Base-by-base conservation (phyloP, 2,113 vertebrate genomes). In the Dermatemys mawii region DNA sequence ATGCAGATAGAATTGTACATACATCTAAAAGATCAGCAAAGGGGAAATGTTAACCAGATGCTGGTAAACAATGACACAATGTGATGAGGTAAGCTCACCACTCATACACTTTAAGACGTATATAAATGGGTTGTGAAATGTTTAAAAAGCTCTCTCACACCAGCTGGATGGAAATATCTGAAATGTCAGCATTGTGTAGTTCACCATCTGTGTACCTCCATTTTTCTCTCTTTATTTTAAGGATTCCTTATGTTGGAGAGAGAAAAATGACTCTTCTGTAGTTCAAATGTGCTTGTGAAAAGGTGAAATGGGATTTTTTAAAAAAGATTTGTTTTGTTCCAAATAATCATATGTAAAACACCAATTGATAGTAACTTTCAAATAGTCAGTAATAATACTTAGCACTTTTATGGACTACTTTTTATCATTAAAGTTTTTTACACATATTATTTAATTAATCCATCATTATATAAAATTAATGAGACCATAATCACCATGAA, bases 181-280 rank as follows among this genome's bases (percentile, higher is more conserved):
- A 97, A 97, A 95, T 97, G 93, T 93, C 96, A 97, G 60, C 0
- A 1, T 78, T 88, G 70, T 79, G 91, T 90, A 92, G 80, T 50
- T 87, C 84, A 84, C 95, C 95, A 97, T 96, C 96, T 97, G 96
- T 84, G 93, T 90, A 93, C 44, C 82, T 75, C 87, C n/a, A 70
- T 51, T 81, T 44, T 35, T 51, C n/a, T 55, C 60, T 83, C 57
- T 93, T 95, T 96, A 95, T 97, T 97, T 97, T 97, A 93, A 96
- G 94, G 46, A 86, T 94, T 88, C 88, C 96, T 94, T 93, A 93
- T 94, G 90, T 91, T 97, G 89, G 91, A 51, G 88, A 83, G 93
- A 90, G 78, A 96, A 94, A 96, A 97, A 96, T 50, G 32, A 90
- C 83, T 96, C 86, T 90, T 94, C 63, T 92, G 48, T 83, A 95